Percentiles rank a stretch among this genome's conserved stretches.
Conservation (phyloP, 2,888 invertebrate genomes). For the Apodemia mormo region DNA sequence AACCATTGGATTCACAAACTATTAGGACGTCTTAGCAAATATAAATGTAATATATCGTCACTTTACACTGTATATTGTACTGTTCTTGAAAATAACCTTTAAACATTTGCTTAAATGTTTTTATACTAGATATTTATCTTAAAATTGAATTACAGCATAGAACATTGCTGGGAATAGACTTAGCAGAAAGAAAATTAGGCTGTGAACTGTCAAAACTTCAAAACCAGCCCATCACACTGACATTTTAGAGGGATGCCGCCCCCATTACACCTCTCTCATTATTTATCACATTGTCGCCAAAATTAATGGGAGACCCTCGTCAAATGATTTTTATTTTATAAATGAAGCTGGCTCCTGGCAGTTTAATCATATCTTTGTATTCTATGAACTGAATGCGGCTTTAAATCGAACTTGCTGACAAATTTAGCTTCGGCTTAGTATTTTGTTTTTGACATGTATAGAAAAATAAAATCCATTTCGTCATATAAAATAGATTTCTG, state of each 20-base stretch:
- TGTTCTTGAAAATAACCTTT: no score
- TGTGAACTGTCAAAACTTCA: conserved; percentile 78
- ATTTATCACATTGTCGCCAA: conserved; percentile 80
- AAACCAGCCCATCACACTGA: conserved; percentile 68
- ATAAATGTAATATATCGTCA: no score
- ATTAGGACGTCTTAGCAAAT: no score
- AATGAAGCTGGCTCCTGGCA: conserved; percentile 72
- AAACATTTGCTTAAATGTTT: no score
- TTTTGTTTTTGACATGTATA: neutral
- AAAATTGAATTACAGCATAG: no score
- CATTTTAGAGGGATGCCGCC: conserved; percentile 59
- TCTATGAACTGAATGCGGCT: conserved; percentile 17
- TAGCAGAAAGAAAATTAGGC: conserved; percentile 76
- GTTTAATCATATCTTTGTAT: conserved; percentile 78
- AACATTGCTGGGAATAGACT: conserved; percentile 46
- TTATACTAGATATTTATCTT: no score
- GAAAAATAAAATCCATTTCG: neutral
- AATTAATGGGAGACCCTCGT: conserved; percentile 80
- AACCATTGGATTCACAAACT: no score
- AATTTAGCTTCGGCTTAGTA: neutral
- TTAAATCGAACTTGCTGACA: conserved; percentile 16
- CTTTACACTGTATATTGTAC: no score
- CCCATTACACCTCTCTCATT: conserved; percentile 79
- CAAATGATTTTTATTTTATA: conserved; percentile 79
- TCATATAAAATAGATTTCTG: neutral